Percentiles rank a stretch among this genome's conserved stretches.
Conservation (phyloP, 2,888 invertebrate species). For the Nasonovia ribisnigri region DNA sequence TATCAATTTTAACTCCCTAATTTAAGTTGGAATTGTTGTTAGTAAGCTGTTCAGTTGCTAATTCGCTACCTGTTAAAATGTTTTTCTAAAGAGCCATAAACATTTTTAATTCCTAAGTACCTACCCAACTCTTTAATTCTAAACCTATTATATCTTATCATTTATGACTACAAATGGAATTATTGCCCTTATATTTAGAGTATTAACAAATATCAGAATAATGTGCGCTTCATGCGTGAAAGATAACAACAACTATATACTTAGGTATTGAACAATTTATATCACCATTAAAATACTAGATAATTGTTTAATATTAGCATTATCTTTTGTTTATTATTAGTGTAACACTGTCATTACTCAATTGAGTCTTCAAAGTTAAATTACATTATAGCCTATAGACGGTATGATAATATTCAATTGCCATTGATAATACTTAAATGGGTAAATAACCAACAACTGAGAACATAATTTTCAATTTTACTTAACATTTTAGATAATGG, state of each 20-base stretch:
- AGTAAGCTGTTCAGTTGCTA: neutral
- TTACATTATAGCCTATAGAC: neutral
- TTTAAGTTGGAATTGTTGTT: neutral
- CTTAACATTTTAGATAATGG: neutral
- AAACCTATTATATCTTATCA: neutral
- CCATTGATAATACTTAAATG: neutral
- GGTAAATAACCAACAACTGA: too few relatives aligned
- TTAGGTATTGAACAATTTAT: neutral
- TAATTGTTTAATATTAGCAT: neutral
- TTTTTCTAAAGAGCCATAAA: neutral
- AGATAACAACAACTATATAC: neutral
- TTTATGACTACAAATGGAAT: neutral
- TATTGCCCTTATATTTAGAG: neutral
- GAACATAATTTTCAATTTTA: neutral
- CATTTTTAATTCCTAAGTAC: neutral
- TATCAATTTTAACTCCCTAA: neutral
- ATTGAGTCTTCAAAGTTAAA: neutral
- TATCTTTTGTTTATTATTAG: slow-evolving; percentile 5
- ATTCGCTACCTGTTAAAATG: neutral
- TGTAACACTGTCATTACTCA: neutral
- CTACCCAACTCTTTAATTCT: neutral
- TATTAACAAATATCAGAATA: neutral
- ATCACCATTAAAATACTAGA: neutral
- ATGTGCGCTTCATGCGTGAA: neutral
- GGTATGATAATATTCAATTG: neutral